Conservation (phyloP, 2,797 vertebrate species). For the Jordanella pulchra region DNA sequence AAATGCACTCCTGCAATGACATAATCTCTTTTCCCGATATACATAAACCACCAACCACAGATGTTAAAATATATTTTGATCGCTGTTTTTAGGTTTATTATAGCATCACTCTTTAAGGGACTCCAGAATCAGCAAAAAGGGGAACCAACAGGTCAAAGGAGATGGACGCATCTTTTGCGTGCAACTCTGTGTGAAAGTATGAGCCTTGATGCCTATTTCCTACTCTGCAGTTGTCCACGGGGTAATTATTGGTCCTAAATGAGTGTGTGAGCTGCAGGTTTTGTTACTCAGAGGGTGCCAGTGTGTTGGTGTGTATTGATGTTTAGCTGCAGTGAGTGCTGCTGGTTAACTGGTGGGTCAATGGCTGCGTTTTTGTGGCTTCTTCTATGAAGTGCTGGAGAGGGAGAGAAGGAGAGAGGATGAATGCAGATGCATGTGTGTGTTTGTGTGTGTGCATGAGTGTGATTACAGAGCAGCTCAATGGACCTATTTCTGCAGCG, state of each 20-base stretch:
- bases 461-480: conserved; percentile 72
- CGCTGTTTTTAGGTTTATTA: not conserved
- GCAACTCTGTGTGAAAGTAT: conserved; percentile 32
- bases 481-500: conserved; percentile 74
- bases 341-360: conserved; percentile 56
- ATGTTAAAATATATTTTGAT: not conserved
- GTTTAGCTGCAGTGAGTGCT: conserved; percentile 55
- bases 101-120: no score
- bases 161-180: conserved; percentile 21
- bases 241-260: conserved; percentile 29
- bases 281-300: conserved; percentile 17
- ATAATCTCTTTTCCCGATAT: not conserved
- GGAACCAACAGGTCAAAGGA: not conserved
- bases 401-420: conserved; percentile 28
- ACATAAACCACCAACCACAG: not conserved
- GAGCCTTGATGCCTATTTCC: conserved; percentile 58
- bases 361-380: conserved; percentile 59
- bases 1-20: not conserved
- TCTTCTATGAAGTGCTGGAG: conserved; percentile 49
- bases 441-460: conserved; percentile 22
- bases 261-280: not conserved
- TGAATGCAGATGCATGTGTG: conserved; percentile 50
- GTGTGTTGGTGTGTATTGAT: conserved; percentile 41
- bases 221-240: conserved; percentile 39
- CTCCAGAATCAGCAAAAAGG: not conserved